Evolutionary conservation across 2,797 vertebrate genomes (phyloP).

Genomic region (Cirrhinus mrigala): DNA sequence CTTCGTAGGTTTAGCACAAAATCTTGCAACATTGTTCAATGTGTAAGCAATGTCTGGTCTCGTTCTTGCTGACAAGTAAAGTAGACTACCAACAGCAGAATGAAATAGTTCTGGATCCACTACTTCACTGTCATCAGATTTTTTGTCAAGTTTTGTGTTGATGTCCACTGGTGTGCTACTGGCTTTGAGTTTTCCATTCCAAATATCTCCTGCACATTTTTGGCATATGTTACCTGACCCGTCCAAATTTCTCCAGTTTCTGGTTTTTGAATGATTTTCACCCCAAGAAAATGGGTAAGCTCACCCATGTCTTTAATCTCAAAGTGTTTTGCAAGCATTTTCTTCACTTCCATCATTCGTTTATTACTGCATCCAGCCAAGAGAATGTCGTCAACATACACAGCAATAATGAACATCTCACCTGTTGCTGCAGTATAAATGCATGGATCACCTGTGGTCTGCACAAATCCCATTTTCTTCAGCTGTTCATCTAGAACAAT

Average conservation of each 20-base stretch:
- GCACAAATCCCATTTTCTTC: background rate
- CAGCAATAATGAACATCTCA: constrained; percentile 10
- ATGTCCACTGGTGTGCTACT: background rate
- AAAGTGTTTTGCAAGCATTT: background rate
- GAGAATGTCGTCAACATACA: background rate
- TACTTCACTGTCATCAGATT: background rate
- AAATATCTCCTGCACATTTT: background rate
- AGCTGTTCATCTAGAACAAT: background rate
- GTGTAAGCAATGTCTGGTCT: background rate
- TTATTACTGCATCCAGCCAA: background rate
- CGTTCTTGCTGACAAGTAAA: constrained; percentile 3
- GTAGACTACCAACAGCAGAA: background rate
- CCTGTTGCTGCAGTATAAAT: background rate
- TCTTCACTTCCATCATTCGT: background rate
- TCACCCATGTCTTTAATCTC: background rate
- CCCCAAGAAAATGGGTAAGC: background rate
- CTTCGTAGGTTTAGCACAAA: background rate
- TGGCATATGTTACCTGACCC: background rate
- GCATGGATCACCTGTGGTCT: background rate
- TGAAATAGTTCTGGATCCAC: background rate
- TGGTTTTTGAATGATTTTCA: background rate
- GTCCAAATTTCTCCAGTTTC: background rate
- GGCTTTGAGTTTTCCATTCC: background rate
- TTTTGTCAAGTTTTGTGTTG: background rate
- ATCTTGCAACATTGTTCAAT: background rate